Conservation (phyloP, 2,888 invertebrate genomes). For the Plemyria rubiginata region DNA sequence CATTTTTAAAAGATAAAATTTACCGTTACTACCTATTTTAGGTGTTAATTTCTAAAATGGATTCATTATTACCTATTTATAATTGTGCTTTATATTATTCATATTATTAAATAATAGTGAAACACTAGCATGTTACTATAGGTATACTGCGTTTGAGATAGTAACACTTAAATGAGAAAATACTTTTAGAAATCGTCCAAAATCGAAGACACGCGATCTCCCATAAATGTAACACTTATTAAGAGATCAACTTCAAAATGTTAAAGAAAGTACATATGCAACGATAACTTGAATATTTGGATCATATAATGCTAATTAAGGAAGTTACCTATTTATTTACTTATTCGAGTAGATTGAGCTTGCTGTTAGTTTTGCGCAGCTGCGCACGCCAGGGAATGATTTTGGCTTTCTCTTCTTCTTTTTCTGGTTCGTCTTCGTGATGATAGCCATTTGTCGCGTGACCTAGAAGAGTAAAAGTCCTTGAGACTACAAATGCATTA, state of each 20-base stretch:
- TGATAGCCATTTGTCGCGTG: slow-evolving; percentile 66
- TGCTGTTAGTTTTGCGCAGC: slow-evolving; percentile 95
- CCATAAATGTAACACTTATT: no score
- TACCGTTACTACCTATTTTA: background rate
- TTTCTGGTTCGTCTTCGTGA: slow-evolving; percentile 64
- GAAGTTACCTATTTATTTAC: background rate
- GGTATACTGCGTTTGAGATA: background rate
- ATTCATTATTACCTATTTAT: no score
- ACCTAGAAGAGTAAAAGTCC: slow-evolving; percentile 53
- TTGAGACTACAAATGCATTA: no score
- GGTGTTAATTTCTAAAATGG: no score
- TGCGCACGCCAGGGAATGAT: slow-evolving; percentile 96
- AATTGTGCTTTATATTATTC: background rate
- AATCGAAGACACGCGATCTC: background rate
- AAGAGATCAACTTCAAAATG: no score
- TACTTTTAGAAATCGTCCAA: background rate
- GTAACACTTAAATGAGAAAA: background rate
- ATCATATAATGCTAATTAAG: background rate
- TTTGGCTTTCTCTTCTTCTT: slow-evolving; percentile 85
- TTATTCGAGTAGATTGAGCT: slow-evolving; percentile 91
- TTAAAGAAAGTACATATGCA: background rate
- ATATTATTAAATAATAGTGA: background rate
- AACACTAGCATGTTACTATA: background rate
- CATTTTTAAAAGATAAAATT: background rate
- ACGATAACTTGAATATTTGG: background rate